Base-by-base conservation (phyloP, 2,797 vertebrate genomes). In the Streptopelia turtur region DNA sequence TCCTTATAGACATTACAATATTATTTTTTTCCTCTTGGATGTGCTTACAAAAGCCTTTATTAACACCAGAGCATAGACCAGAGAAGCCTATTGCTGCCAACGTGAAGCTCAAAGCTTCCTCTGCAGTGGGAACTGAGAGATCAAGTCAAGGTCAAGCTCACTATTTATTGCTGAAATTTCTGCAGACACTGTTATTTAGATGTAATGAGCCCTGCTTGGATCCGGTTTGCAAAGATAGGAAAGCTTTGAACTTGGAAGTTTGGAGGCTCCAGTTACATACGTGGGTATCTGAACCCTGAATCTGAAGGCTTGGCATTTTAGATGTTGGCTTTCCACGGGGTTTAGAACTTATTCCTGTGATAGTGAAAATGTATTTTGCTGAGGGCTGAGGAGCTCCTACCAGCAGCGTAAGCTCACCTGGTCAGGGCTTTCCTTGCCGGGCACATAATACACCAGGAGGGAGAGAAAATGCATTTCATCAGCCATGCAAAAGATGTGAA, bases 161-260 rank as follows among this genome's bases (percentile, higher is more conserved):
- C 93, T 94, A 87, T 96, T 95, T 95, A 89, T 96, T 96, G 89
- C 94, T 96, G 89, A 91, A 91, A 90, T 95, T 96, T 96, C 93
- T 96, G 95, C 95, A 96, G 95, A 95, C 95, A 39, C 87, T 81
- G 87, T 94, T 96, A 89, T 94, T 94, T 93, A 90, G 93, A 87
- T 94, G 95, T 96, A 96, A 94, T 87, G 94, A 95, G 91, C 91
- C 90, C 93, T 89, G 87, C 94, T 93, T 84, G 91, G 93, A 95
- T 95, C 93, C 64, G 39, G 74, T 82, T 91, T 86, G 89, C 63
- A 82, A 94, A 94, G 91, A 93, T 80, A 92, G 7, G 23, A 84
- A 90, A 94, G 92, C 94, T 96, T 94, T 93, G 91, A 95, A 95
- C 91, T 93, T 83, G 28, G 4, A 17, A 66, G 52, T 94, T 94